Base-by-base conservation (phyloP, 1,140 invertebrate species). In the Eubasilissa regina region DNA sequence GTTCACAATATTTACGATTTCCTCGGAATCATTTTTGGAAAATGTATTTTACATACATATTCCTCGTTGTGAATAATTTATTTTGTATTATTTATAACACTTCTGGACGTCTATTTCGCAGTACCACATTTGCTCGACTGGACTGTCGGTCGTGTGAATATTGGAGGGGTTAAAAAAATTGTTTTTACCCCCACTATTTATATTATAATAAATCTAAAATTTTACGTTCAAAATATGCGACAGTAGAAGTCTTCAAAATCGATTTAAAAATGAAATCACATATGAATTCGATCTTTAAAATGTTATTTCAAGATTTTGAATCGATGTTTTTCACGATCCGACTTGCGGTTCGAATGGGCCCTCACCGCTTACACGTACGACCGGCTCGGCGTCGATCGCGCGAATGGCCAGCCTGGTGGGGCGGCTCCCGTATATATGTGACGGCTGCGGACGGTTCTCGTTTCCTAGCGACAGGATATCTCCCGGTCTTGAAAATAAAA, bases 401-500 rank as follows among this genome's bases (percentile, higher is more conserved):
- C 64, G 64, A 68, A 68, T 68, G 64, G 13, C 44, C 15, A 6
- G 8, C 19, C n/a, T 48, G 43, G 64, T 47, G 64, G 64, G 64
- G 64, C 64, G 64, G 12, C 64, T 15, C n/a, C 64, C 9, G 43
- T 68, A 68, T 68, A 47, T 68, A 68, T 68, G 64, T 45, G 64
- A 47, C 64, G 64, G 44, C 64, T 12, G 64, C 25, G 25, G 60
- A 43, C 25, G 25, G 3, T 21, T 19, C 25, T 17, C 60, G 60
- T 64, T 21, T 64, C 60, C 60, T 25, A 17, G 64, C 64, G 64
- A 8, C 48, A 51, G 48, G 48, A 51, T 15, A 15, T 51, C 48
- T 68, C 64, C 64, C 64, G 64, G 45, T 45, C 64, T 68, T 68
- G 43, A 68, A 68, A 68, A 47, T n/a, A 68, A n/a, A n/a, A 64